A percentile compares a stretch with the other conserved stretches of the same genome.
phyloP scores from a whole-genome alignment of 1,140 invertebrate genomes.

The Trichonephila clavata region DNA sequence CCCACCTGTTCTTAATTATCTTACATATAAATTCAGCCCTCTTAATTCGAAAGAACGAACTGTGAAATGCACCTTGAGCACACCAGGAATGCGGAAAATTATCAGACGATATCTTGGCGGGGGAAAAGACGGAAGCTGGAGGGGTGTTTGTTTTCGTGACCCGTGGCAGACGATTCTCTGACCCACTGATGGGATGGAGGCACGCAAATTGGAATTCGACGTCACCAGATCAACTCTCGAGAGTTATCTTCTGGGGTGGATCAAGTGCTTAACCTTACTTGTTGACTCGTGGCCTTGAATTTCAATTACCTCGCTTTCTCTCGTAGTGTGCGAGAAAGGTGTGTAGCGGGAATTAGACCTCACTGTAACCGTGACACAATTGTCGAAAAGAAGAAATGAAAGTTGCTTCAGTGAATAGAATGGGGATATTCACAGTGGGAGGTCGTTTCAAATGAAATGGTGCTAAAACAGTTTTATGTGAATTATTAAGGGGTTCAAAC shows the following conservation, averaged over 20 bases:
- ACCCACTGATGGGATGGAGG: constrained; percentile 43
- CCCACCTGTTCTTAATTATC: too few relatives aligned
- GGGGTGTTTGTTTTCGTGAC: background rate
- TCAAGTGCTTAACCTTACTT: constrained; percentile 7
- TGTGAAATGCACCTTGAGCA: background rate
- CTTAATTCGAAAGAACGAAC: background rate
- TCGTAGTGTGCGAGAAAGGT: background rate
- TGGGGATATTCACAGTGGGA: too few relatives aligned
- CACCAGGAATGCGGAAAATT: constrained; percentile 5
- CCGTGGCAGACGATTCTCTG: background rate
- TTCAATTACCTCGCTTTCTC: constrained; percentile 18
- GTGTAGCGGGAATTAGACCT: too few relatives aligned
- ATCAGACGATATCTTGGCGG: background rate
- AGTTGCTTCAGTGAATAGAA: too few relatives aligned
- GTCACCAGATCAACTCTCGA: background rate
- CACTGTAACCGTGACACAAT: too few relatives aligned
- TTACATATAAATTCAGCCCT: too few relatives aligned
- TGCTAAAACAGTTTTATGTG: too few relatives aligned
- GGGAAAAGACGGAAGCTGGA: background rate
- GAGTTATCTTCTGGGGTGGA: background rate
- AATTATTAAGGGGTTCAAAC: too few relatives aligned
- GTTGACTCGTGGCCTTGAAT: constrained; percentile 20
- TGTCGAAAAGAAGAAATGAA: too few relatives aligned
- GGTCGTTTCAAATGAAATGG: too few relatives aligned
- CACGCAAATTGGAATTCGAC: constrained; percentile 20